phyloP scores from a whole-genome alignment of 37 sponge, comb jelly and placozoan genomes.

The Oscarella lobularis region DNA sequence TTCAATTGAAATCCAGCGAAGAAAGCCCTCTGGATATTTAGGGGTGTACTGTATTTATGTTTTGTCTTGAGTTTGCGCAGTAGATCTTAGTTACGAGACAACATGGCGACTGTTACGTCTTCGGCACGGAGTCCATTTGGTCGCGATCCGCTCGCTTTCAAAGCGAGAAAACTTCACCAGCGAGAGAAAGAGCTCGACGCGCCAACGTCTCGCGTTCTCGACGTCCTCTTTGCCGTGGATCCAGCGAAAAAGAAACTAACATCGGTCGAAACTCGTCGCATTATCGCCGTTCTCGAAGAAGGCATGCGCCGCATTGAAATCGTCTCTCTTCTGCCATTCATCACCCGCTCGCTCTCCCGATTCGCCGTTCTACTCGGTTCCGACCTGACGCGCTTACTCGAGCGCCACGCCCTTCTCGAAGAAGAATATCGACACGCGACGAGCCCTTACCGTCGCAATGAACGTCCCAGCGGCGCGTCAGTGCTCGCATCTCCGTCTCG shows the following conservation, averaged over 20 bases:
- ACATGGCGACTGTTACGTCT: no score
- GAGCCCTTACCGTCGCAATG: no score
- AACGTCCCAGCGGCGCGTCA: no score
- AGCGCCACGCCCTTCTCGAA: slow-evolving; percentile 38
- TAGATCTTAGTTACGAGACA: no score
- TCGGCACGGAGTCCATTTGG: no score
- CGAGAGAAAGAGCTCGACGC: not conserved
- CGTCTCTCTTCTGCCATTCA: slow-evolving; percentile 22
- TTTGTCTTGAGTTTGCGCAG: no score
- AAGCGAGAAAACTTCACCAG: not conserved
- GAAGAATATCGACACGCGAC: slow-evolving; percentile 11
- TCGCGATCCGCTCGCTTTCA: not conserved
- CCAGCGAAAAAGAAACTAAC: slow-evolving; percentile 86
- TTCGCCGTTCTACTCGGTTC: slow-evolving; percentile 55
- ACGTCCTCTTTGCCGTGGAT: slow-evolving; percentile 20
- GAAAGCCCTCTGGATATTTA: no score
- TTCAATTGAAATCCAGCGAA: no score
- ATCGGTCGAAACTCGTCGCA: slow-evolving; percentile 80
- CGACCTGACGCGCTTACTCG: slow-evolving; percentile 47
- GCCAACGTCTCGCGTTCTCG: not conserved
- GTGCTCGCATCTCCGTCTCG: not conserved
- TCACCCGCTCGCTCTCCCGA: slow-evolving; percentile 14
- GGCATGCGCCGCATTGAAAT: slow-evolving; percentile 37
- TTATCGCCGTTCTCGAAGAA: slow-evolving; percentile 69
- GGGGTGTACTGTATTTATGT: no score